Evolutionary conservation across 2,888 invertebrate species (phyloP), one percentile per base, ranked within the genome.

Genomic region (Oscheius myriophilus): DNA sequence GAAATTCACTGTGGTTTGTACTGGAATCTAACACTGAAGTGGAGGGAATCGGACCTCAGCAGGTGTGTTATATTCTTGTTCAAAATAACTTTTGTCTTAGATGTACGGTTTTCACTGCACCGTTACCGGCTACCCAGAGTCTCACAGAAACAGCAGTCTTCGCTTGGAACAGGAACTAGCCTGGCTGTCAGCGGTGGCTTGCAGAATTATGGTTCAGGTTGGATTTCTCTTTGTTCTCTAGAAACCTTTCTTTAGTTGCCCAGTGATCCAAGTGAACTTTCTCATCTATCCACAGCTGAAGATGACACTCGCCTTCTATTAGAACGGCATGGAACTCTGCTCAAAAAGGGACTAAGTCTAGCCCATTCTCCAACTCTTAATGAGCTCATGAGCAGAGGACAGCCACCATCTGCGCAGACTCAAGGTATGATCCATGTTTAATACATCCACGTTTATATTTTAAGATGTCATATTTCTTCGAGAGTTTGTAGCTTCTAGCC

Each of bases 1-100:
- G 86, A 11, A 94, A 95, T 87, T 93, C 95, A 89, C 92, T 96
- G 0, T 91, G 95, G 83, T 95, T 97, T 87, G 95, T 95, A 0
- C 87, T 98, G 86, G 96, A 97, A 89, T 96, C 96, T 0, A 94
- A 96, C 0, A 57, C 72, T 1, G 63, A 69, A 21, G 77, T 79
- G 11, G 82, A 82, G 26, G 79, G 79, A 23, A 76, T 75, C 18
- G 66, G 73, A 4, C 49, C 66, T 0, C 75, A 78, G 21, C 78
- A 75, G 65, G 75, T 75, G 12, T 18, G 26, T 11, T 58, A 39
- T 41, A 12, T 7, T 9, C 14, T 46, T 26, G 11, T 3, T 25
- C 9, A n/a, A 58, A 58, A 14, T 54, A 1, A 26, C 12, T 12
- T 18, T 59, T 59, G 2, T 49, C 33, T 49, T 49, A 83, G 73